Conservation (phyloP, 2,888 invertebrate species). For the Deilephila elpenor region DNA sequence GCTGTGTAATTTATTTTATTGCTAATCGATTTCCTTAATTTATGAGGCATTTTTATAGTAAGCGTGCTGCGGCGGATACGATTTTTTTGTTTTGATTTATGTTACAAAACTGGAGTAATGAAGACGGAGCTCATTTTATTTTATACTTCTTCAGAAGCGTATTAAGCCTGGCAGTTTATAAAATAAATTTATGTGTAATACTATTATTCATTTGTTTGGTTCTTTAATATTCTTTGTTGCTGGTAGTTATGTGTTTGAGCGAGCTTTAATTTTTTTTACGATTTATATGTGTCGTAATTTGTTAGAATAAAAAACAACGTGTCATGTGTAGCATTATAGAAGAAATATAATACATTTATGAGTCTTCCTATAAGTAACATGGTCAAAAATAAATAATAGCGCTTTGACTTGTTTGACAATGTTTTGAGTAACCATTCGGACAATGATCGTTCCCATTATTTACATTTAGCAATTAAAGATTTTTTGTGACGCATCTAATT, state of each 20-base stretch:
- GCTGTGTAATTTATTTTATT: conserved; percentile 40
- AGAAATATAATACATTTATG: neutral
- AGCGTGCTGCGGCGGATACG: conserved; percentile 33
- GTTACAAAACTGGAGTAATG: conserved; percentile 22
- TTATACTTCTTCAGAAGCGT: conserved; percentile 19
- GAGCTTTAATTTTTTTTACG: neutral
- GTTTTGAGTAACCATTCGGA: too few species aligned
- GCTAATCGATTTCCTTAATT: conserved; percentile 43
- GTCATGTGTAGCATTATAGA: neutral
- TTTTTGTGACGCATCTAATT: too few species aligned
- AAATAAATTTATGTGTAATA: conserved; percentile 9
- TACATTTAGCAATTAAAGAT: too few species aligned
- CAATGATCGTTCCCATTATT: too few species aligned
- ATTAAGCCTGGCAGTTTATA: conserved; percentile 6
- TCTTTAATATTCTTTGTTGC: conserved; percentile 12
- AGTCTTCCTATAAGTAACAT: neutral
- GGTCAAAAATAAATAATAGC: neutral
- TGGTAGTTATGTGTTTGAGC: conserved; percentile 5
- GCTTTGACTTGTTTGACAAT: neutral
- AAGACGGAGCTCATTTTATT: conserved; percentile 16
- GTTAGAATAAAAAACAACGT: neutral
- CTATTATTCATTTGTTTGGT: conserved; percentile 23
- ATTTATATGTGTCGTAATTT: conserved; percentile 8
- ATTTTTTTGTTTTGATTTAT: conserved; percentile 28
- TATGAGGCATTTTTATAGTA: conserved; percentile 40